Base-by-base conservation (phyloP, 1,140 invertebrate genomes). In the Camponotus vicinus region DNA sequence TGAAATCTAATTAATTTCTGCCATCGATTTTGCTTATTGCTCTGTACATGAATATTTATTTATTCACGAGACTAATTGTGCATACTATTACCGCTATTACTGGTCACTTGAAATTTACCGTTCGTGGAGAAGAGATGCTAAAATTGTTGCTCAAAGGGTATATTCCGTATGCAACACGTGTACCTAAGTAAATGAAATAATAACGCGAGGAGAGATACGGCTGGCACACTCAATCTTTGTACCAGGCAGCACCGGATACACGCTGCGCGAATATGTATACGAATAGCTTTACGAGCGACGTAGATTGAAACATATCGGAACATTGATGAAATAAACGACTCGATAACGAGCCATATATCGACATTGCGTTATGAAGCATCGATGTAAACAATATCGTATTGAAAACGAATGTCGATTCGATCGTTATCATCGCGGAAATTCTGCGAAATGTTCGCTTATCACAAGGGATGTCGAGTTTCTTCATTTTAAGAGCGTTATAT, bases 291-390 rank as follows among this genome's bases (percentile, higher is more conserved):
- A 80, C 66, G 64, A 80, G 64, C 45, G 42, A 79, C 63, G 34
- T 40, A 69, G 52, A 80, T 59, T 70, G 78, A 70, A 70, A 80
- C 78, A 59, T 57, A 70, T 80, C 64, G 37, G 34, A 59, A 70
- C 37, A 70, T 80, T 80, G 78, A 80, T 80, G 66, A 70, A 80
- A 80, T 80, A 80, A 80, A 80, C 21, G 49, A 66, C 34, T 27
- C 49, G 63, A 69, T 57, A 79, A 79, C 77, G 45, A 80, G 45
- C n/a, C 15, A 15, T 6, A n/a, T 15, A 80, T 57, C n/a, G 45
- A 40, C 34, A 34, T 18, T 9, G 37, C 37, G 78, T 70, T 80
- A 70, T 80, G 70, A 80, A 80, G 49, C 55, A 70, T 42, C 27
- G 78, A 70, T 42, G 9, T 40, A 70, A 80, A 80, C 37, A 59